Evolutionary conservation across 2,797 vertebrate genomes (phyloP), one percentile per base, ranked within the genome.

Genomic region (Eidolon dupreanum): DNA sequence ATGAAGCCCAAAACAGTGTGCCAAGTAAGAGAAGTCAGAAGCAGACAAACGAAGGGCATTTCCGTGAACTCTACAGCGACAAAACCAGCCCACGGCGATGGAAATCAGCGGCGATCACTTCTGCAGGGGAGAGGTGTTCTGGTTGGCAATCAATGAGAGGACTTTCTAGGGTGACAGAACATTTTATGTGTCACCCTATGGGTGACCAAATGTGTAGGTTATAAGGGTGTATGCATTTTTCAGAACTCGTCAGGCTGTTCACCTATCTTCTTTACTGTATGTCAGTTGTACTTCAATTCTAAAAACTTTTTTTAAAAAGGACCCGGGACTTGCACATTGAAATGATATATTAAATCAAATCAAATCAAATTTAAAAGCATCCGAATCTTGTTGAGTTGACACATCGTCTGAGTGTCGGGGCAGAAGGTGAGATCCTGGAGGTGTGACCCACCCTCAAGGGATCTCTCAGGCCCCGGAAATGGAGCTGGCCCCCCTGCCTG

Each of bases 21-120:
- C 26, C 33, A 2, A 13, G 11, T 3, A 20, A 12, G 41, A 20
- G 63, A 36, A 15, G 12, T n/a, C 53, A 20, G 63, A 61, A 11
- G 8, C 13, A 33, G 5, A 8, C 7, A 4, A 0, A 17, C 1
- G 53, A 6, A 1, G 26, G 43, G 53, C 4, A 20, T 11, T 19
- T 26, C 38, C 43, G 1, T 26, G 24, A 7, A 41, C 24, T 19
- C 61, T 9, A 1, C 17, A 46, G 17, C 31, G 16, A 8, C 24
- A 6, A 24, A 26, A 0, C 74, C 51, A 12, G 1, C 2, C n/a
- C 26, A 0, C 4, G 7, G 28, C 0, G 24, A 3, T 2, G 0
- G 10, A 0, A 51, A 22, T 26, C 11, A 1, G 26, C 12, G 0
- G 12, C 0, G 8, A 2, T 0, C 0, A 38, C 7, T 17, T 3